phyloP scores from a whole-genome alignment of 2,888 invertebrate genomes.

The Caenorhabditis imperialis region DNA sequence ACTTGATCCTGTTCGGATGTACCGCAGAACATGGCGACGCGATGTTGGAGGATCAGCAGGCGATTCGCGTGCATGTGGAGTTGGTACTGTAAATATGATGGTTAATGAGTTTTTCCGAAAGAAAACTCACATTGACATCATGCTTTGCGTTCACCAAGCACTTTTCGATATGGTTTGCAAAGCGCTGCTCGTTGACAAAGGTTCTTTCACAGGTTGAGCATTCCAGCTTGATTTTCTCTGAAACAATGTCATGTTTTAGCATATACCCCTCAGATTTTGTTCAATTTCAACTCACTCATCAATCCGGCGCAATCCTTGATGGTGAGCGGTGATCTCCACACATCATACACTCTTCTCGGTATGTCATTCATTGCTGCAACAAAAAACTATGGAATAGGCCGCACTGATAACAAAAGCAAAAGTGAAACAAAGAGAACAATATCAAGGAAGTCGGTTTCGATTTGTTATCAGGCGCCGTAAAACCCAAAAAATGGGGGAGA shows the following conservation, averaged over 20 bases:
- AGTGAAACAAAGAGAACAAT: neutral
- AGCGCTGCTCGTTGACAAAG: neutral
- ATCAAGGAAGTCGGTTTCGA: neutral
- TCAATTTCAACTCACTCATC: neutral
- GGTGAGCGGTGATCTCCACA: neutral
- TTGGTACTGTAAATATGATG: slow-evolving; percentile 2
- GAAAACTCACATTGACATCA: slow-evolving; percentile 8
- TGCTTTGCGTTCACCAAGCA: neutral
- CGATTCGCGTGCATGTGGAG: slow-evolving; percentile 27
- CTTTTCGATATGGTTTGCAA: slow-evolving; percentile 6
- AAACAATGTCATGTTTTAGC: neutral
- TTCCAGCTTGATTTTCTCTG: slow-evolving; percentile 6
- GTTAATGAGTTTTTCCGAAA: neutral
- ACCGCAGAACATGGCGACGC: slow-evolving; percentile 13
- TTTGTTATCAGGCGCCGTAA: neutral
- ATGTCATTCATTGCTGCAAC: neutral
- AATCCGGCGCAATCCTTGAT: neutral
- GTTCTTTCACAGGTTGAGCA: slow-evolving; percentile 9
- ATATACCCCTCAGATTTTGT: neutral
- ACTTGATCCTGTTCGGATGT: neutral
- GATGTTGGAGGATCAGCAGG: slow-evolving; percentile 6
- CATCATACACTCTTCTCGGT: neutral
- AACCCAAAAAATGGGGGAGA: neutral
- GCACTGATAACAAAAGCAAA: neutral
- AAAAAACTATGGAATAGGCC: neutral